Conservation (phyloP, 92 coral and sea anemone species). For the Porites divaricata region DNA sequence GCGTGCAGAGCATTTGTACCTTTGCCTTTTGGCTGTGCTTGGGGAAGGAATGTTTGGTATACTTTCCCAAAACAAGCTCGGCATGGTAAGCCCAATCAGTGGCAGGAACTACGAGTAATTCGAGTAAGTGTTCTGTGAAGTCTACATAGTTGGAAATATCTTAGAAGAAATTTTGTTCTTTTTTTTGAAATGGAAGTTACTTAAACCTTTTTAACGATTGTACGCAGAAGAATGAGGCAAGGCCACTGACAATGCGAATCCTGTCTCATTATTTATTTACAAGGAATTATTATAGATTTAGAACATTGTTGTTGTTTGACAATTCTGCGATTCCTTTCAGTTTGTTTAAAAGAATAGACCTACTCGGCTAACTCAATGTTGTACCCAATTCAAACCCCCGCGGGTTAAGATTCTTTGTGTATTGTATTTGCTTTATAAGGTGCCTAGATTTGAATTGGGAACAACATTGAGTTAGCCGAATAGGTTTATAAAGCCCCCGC, state of each 20-base stretch:
- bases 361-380: too few species aligned
- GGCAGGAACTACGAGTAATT: background rate
- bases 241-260: background rate
- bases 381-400: too few species aligned
- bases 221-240: background rate
- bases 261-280: background rate
- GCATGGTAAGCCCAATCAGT: too few species aligned
- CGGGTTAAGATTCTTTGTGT: too few species aligned
- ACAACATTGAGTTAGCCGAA: too few species aligned
- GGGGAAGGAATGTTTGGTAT: too few species aligned
- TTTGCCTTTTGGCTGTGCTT: too few species aligned
- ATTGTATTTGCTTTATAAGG: too few species aligned
- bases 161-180: background rate
- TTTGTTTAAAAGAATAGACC: background rate
- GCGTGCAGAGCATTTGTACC: too few species aligned
- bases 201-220: constrained; percentile 2
- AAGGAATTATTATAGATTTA: background rate
- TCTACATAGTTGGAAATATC: background rate
- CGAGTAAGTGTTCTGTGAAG: background rate
- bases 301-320: background rate
- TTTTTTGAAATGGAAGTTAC: background rate
- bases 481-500: too few species aligned
- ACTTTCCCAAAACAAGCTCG: too few species aligned
- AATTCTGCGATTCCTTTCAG: background rate
- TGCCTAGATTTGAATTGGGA: too few species aligned